Base-by-base conservation (phyloP, 2,888 invertebrate genomes). In the Hoplodrina blanda region DNA sequence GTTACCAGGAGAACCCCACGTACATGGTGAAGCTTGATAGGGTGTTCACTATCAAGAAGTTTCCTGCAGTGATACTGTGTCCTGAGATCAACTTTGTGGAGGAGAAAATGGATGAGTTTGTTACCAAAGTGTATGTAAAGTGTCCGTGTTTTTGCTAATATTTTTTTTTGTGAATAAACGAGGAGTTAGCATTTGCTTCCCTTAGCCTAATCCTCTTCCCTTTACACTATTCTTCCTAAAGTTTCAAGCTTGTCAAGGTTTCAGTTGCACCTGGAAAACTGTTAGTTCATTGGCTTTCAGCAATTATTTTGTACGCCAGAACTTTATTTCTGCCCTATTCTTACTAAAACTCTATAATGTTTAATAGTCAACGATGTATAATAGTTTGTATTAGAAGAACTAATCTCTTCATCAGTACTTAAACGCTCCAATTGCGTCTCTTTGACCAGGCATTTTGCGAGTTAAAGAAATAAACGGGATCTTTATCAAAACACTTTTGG, bases 61-160 rank as follows among this genome's bases (percentile, higher is more conserved):
- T 94, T 69, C 94, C 94, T 0, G 78, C 91, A 0, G 91, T 94
- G 0, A 46, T 88, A 0, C 61, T 94, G 11, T 94, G 91, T 57
- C 94, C 94, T 0, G 92, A 92, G 59, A 46, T 93, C 1, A 54
- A 78, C 0, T 93, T 84, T 54, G 85, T 85, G 0, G 73, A 83
- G 0, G 61, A 88, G 11, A 92, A 90, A 67, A 86, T 91, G 54
- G 83, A 91, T 2, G 65, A 72, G 0, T 91, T 94, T 61, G 49
- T 93, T 3, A 57, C 76, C 10, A 69, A 87, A 53, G 46, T 92
- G 94, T 94, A 76, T 86, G 92, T 72, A 52, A 13, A 41, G 41
- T 13, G 11, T 3, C 13, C 0, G 17, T 65, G 30, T 30, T 56
- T 19, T 19, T 5, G n/a, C 1, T 1, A 10, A 2, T 41, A n/a